These are phyloP conservation scores for Drosophila lini DNA, from an alignment of 1,140 invertebrate genomes.

Conservation along the genomic window DNA sequence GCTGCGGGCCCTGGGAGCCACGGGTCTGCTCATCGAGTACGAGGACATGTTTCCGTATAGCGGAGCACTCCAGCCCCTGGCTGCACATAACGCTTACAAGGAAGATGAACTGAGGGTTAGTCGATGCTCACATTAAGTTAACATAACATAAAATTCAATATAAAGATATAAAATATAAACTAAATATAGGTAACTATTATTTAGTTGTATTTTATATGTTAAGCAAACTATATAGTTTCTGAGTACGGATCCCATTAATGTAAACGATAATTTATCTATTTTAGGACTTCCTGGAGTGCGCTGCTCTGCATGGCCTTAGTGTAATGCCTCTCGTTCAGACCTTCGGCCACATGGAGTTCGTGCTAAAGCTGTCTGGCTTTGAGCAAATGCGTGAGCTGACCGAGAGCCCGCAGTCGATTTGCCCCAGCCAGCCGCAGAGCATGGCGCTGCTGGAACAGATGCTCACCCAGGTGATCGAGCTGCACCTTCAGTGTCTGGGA, in stretches of 20 bases:
- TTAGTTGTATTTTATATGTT: no score
- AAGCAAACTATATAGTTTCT: no score
- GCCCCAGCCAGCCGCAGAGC: conserved; percentile 91
- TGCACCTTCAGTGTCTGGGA: conserved; percentile 59
- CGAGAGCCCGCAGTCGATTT: conserved; percentile 92
- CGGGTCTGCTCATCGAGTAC: conserved; percentile 96
- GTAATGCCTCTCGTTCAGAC: conserved; percentile 97
- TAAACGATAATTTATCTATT: neutral
- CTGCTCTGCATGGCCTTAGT: conserved; percentile 87
- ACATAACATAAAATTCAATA: neutral
- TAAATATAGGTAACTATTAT: neutral
- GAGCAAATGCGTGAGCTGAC: conserved; percentile 91
- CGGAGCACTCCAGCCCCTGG: conserved; percentile 88
- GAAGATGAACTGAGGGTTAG: conserved; percentile 70
- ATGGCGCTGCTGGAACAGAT: conserved; percentile 90
- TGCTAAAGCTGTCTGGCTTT: conserved; percentile 92
- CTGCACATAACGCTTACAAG: conserved; percentile 92
- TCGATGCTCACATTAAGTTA: neutral
- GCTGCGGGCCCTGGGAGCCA: conserved; percentile 91
- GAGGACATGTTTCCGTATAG: conserved; percentile 99
- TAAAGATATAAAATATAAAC: neutral
- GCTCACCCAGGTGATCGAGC: conserved; percentile 91
- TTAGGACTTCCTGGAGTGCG: conserved; percentile 84
- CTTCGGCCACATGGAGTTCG: conserved; percentile 97
- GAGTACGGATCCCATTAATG: neutral